Evolutionary conservation across 2,888 invertebrate species (phyloP).

Genomic region (Melieria omissa): DNA sequence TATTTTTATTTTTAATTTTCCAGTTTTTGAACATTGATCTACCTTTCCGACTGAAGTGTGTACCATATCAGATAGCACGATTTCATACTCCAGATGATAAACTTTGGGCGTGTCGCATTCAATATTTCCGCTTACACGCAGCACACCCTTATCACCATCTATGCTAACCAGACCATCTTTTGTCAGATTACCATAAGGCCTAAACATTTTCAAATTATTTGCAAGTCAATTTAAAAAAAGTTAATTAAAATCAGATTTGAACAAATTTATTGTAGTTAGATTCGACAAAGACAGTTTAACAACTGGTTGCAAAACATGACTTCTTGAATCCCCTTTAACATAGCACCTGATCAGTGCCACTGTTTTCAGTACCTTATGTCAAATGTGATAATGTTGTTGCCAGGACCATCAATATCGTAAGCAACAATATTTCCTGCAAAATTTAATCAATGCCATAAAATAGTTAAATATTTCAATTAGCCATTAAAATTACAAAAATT

Average conservation of each 20-base stretch:
- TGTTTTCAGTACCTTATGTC: constrained; percentile 68
- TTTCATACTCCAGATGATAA: constrained; percentile 69
- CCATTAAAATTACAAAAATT: not conserved
- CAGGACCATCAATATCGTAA: constrained; percentile 72
- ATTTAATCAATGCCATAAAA: not conserved
- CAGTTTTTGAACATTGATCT: not conserved
- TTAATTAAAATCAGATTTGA: not conserved
- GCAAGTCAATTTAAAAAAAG: no score
- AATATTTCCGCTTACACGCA: constrained; percentile 69
- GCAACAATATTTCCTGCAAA: constrained; percentile 68
- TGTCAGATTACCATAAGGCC: constrained; percentile 53
- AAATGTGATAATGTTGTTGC: constrained; percentile 71
- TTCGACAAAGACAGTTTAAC: no score
- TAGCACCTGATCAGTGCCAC: not conserved
- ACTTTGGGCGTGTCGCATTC: constrained; percentile 71
- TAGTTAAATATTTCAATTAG: not conserved
- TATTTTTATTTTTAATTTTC: no score
- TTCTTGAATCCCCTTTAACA: not conserved
- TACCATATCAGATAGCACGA: constrained; percentile 69
- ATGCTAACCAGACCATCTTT: constrained; percentile 69
- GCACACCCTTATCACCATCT: constrained; percentile 68
- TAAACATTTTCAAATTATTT: not conserved
- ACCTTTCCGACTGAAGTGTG: constrained; percentile 66
- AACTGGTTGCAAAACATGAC: no score
- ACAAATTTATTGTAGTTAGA: constrained; percentile 6